phyloP scores from a whole-genome alignment of 2,888 invertebrate genomes.

The Caenorhabditis virilis region DNA sequence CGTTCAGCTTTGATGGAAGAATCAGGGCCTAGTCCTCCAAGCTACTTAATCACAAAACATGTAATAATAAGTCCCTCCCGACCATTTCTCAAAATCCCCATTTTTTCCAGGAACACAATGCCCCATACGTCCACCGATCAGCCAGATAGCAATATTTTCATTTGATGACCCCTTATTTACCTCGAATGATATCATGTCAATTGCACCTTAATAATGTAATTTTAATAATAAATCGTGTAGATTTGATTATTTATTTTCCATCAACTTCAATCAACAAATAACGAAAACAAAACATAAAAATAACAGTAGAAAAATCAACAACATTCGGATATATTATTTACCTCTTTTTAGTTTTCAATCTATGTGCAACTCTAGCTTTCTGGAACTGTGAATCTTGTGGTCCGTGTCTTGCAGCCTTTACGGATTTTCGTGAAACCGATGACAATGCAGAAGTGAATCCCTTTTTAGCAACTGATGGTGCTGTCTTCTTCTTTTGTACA shows the following conservation, averaged over 20 bases:
- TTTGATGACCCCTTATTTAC: background rate
- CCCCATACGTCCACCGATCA: constrained; percentile 20
- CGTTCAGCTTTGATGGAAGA: constrained; percentile 24
- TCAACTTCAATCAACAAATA: too few relatives aligned
- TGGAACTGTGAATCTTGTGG: constrained; percentile 47
- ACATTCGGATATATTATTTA: too few relatives aligned
- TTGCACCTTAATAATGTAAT: background rate
- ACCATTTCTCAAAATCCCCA: background rate
- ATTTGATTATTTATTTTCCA: too few relatives aligned
- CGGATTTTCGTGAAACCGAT: constrained; percentile 28
- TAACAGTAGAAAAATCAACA: too few relatives aligned
- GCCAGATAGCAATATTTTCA: constrained; percentile 1
- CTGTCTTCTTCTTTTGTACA: background rate
- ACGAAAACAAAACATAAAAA: too few relatives aligned
- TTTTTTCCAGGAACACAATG: constrained; percentile 30
- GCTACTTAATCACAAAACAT: constrained; percentile 7
- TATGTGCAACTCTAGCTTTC: constrained; percentile 46
- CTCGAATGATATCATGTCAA: constrained; percentile 7
- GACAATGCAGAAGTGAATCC: constrained; percentile 60
- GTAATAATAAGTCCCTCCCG: background rate
- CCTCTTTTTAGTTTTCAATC: constrained; percentile 47
- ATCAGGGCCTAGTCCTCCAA: constrained; percentile 7
- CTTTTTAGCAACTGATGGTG: constrained; percentile 5
- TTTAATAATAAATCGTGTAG: too few relatives aligned
- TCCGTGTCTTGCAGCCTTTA: constrained; percentile 42